Conservation (phyloP, 2,113 vertebrate genomes). For the Heptranchias perlo region DNA sequence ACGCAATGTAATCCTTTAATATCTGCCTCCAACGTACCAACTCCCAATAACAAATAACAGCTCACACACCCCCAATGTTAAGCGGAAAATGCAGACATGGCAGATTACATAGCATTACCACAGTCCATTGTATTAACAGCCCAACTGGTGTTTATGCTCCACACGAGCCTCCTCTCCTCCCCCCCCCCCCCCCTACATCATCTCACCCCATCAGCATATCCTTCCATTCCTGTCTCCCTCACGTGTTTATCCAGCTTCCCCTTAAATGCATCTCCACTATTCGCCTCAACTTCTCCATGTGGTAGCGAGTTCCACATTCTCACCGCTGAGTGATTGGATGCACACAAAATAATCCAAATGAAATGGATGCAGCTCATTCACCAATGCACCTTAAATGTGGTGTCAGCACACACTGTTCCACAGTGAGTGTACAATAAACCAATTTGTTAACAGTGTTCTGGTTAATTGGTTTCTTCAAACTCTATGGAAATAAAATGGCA, state of each 20-base stretch:
- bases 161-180: not conserved
- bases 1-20: not conserved
- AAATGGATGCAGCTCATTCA: not conserved
- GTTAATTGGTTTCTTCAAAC: not conserved
- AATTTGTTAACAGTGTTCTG: not conserved
- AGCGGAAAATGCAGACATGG: not conserved
- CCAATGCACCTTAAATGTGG: not conserved
- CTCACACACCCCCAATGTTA: not conserved
- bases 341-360: not conserved
- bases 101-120: not conserved
- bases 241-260: not conserved
- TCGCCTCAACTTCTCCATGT: not conserved
- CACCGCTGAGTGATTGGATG: not conserved
- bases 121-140: too few species aligned
- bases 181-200: not conserved
- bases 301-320: not conserved
- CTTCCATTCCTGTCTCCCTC: not conserved
- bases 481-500: not conserved
- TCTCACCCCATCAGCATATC: not conserved
- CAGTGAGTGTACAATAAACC: not conserved
- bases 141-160: not conserved
- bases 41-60: not conserved
- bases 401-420: not conserved
- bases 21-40: not conserved
- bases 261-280: not conserved